Conservation (phyloP, 2,888 invertebrate genomes). For the Epinotia brunnichana region DNA sequence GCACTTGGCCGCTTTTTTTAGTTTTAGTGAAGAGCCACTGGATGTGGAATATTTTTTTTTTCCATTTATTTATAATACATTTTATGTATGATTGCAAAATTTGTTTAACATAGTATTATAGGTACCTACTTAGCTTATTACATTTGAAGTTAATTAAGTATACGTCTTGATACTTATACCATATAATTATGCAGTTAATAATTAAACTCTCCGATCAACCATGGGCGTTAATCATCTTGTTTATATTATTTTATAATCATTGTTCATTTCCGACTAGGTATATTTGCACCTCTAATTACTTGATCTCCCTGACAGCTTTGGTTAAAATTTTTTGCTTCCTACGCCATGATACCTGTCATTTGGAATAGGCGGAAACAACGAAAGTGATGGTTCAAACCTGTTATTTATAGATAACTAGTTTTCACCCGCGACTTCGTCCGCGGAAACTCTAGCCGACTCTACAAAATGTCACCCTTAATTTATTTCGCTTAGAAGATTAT, state of each 20-base stretch:
- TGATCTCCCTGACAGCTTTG: conserved; percentile 5
- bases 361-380: conserved; percentile 8
- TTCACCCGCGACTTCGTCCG: neutral
- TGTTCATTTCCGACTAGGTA: conserved; percentile 25
- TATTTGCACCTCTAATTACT: conserved; percentile 21
- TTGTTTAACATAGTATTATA: no score
- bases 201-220: neutral
- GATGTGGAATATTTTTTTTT: no score
- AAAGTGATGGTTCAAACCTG: neutral
- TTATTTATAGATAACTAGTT: neutral
- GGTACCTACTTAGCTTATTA: no score
- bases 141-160: neutral
- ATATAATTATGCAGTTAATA: conserved; percentile 25
- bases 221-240: conserved; percentile 17
- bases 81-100: no score
- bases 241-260: conserved; percentile 16
- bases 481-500: no score
- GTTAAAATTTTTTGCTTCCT: neutral
- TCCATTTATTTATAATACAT: no score
- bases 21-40: no score
- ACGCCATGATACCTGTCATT: conserved; percentile 12
- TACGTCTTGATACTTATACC: neutral
- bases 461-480: no score
- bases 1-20: no score
- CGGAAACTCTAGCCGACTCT: no score